Base-by-base conservation (phyloP, 2,113 vertebrate genomes). In the Amblyopsis rosae region DNA sequence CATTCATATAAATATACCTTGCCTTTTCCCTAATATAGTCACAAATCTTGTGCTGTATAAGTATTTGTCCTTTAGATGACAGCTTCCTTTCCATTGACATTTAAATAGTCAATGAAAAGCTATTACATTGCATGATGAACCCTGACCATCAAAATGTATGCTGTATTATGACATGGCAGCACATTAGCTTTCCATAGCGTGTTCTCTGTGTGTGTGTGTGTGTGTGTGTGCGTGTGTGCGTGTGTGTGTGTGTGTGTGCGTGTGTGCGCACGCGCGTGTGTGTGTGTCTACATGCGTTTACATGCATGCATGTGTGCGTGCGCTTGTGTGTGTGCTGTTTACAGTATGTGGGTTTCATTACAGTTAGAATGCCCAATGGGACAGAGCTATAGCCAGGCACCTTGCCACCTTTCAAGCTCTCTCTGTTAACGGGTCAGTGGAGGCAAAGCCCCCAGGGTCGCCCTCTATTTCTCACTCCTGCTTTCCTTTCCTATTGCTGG, bases 81-180 rank as follows among this genome's bases (percentile, higher is more conserved):
- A 67, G 55, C 59, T 82, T 71, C 1, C 72, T 77, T 75, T 67
- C 63, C 68, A 71, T 12, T 60, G 59, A 67, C 65, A 65, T 73
- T 67, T 55, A 60, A 60, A 66, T 46, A 68, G 64, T 82, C 65
- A 67, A 55, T 69, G 53, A 77, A 73, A 80, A 73, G 67, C 65
- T 80, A 76, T 86, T 82, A 75, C 35, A 33, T 16, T 7, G 19
- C 35, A 48, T 33, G 5, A 19, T 77, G 68, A 83, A 73, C 75
- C 49, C 41, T 86, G 71, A 76, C 70, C 80, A 72, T 73, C 74
- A 76, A 75, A 51, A 70, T 70, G 72, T 70, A 64, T 58, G 64
- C 51, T 19, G 59, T 47, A 15, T 70, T 73, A 77, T 69, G 48
- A 54, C 59, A 69, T 8, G 33, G 64, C 16, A 45, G 67, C 63